Evolutionary conservation across 2,797 vertebrate species (phyloP).

Genomic region (Remorina albescens): DNA sequence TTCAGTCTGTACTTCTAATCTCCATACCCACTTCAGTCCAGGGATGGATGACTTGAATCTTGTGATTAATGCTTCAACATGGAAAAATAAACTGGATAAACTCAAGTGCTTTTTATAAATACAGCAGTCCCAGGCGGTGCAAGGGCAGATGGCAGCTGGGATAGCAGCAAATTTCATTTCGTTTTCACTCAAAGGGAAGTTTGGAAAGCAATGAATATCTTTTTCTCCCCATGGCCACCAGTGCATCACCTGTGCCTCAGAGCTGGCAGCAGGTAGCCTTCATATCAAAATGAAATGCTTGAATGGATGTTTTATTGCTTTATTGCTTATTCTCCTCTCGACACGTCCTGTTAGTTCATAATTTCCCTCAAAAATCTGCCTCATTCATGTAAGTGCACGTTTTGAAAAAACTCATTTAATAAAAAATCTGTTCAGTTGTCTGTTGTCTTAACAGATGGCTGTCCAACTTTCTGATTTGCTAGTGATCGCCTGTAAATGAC

Average conservation of each 20-base stretch:
- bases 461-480: neutral
- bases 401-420: neutral
- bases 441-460: neutral
- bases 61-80: too few relatives aligned
- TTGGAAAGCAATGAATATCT: neutral
- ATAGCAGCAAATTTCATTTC: slow-evolving; percentile 14
- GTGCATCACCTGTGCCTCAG: slow-evolving; percentile 22
- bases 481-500: neutral
- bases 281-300: neutral
- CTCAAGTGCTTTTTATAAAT: neutral
- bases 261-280: slow-evolving; percentile 15
- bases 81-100: too few relatives aligned
- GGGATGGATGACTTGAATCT: neutral
- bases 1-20: slow-evolving; percentile 8
- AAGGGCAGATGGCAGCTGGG: neutral
- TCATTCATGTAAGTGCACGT: neutral
- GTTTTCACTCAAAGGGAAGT: neutral
- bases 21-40: neutral
- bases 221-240: slow-evolving; percentile 10
- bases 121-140: neutral
- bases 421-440: neutral
- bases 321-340: neutral
- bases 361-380: neutral
- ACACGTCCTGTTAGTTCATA: too few relatives aligned
- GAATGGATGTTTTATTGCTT: slow-evolving; percentile 4